Base-by-base conservation (phyloP, 2,888 invertebrate genomes). In the Chloroclysta siterata region DNA sequence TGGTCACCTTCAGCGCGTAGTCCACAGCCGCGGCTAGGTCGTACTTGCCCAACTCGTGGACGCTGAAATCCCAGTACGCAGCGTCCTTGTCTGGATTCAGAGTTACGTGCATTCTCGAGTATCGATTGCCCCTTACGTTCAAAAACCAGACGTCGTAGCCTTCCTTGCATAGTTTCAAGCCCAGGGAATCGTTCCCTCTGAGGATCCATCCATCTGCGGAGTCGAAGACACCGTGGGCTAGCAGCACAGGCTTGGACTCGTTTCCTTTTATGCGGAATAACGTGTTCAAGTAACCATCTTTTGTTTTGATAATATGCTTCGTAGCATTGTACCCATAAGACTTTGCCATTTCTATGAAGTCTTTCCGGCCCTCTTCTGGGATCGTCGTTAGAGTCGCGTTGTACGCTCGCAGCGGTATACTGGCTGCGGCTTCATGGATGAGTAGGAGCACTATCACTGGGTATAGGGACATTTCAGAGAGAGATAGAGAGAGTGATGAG, bases 1-100 rank as follows among this genome's bases (percentile, higher is more conserved):
- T 88, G 0, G 95, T 95, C 2, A 65, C 48, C 0, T 71, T 55
- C 8, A 83, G 52, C 7, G 83, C 65, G 22, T 66, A 75, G 55
- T 86, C 83, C 4, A 85, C 94, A 82, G 93, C 94, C 0, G 95
- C 94, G 1, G 96, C 95, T 0, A 96, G 68, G 78, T 97, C 97
- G 73, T 93, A 93, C 13, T 82, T 70, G 0, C 95, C 96, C 77
- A 95, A 94, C 77, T 96, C 95, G 77, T 96, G 94, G 87, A 93
- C 42, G 50, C 70, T 67, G 67, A 41, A 75, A 33, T 74, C 53
- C 95, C 95, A 95, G 74, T 92, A 95, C 46, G 86, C 74, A 0
- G 70, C 44, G 52, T 93, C 87, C 8, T 22, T 70, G 0, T 74
- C 66, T 1, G 72, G 73, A n/a, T 73, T 47, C 71, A n/a, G 87